phyloP scores from a whole-genome alignment of 2,113 vertebrate genomes.

The Cnemophilus loriae region DNA sequence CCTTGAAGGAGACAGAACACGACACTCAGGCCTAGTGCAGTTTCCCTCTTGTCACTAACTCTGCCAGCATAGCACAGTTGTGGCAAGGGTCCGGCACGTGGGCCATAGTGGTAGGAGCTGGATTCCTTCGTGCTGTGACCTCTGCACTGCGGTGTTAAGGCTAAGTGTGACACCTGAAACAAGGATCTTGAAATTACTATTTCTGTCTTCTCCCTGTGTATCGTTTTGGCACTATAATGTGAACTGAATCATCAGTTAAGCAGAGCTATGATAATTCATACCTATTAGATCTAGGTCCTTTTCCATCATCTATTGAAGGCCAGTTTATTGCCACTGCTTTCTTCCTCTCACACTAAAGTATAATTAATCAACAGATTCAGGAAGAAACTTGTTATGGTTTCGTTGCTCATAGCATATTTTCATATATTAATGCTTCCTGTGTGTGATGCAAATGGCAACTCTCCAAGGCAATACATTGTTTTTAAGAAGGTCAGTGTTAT shows the following conservation, averaged over 20 bases:
- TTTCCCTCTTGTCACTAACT: background rate
- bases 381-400: constrained; percentile 23
- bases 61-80: background rate
- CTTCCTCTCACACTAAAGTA: background rate
- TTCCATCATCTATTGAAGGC: background rate
- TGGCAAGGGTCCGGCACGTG: background rate
- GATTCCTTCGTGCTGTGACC: background rate
- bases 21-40: background rate
- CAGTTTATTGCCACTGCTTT: background rate
- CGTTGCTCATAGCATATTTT: background rate
- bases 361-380: constrained; percentile 6
- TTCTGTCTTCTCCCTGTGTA: background rate
- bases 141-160: background rate
- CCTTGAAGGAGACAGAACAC: background rate
- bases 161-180: background rate
- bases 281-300: background rate
- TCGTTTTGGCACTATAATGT: background rate
- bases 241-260: background rate
- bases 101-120: background rate
- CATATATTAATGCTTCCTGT: constrained; percentile 26
- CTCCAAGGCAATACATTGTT: constrained; percentile 23
- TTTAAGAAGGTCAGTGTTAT: constrained; percentile 3
- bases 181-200: background rate
- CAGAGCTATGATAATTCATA: background rate
- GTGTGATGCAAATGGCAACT: background rate